Percentiles rank a stretch among this genome's conserved stretches.
phyloP scores from a whole-genome alignment of 1,140 invertebrate genomes.

The Drosophila murphyi region DNA sequence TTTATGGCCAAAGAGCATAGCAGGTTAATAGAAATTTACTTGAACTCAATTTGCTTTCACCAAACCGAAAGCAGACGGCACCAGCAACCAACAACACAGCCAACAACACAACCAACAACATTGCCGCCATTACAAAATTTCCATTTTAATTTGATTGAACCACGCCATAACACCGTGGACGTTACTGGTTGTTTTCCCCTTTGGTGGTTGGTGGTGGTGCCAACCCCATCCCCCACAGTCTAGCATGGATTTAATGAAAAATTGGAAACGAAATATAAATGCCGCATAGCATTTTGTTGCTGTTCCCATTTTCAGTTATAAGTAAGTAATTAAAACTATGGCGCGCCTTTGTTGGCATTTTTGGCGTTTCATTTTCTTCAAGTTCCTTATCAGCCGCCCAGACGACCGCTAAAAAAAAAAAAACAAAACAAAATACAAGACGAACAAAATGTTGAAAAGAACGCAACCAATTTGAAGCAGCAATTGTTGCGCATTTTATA shows the following conservation, averaged over 20 bases:
- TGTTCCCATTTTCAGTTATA: conserved; percentile 36
- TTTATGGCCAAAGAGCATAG: conserved; percentile 60
- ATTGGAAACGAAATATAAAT: conserved; percentile 13
- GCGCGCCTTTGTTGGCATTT: conserved; percentile 69
- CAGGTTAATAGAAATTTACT: conserved; percentile 82
- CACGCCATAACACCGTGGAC: conserved; percentile 60
- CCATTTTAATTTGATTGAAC: conserved; percentile 75
- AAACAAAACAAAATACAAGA: conserved; percentile 24
- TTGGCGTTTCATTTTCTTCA: conserved; percentile 52
- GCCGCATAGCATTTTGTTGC: conserved; percentile 25
- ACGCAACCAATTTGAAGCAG: conserved; percentile 18
- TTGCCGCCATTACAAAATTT: conserved; percentile 46
- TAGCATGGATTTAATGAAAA: conserved; percentile 32
- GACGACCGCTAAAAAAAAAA: conserved; percentile 52
- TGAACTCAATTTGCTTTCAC: conserved; percentile 70
- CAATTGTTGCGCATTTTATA: conserved; percentile 28
- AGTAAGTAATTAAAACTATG: conserved; percentile 74
- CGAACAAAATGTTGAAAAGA: conserved; percentile 28
- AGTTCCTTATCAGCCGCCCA: conserved; percentile 40
- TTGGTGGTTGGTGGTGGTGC: conserved; percentile 11
- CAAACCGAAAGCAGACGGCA: conserved; percentile 29
- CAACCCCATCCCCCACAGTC: not conserved
- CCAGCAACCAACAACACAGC: conserved; percentile 2
- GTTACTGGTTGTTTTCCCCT: conserved; percentile 24
- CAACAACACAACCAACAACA: conserved; percentile 28